These are phyloP conservation scores for Cephus sareptanus DNA, from an alignment of 2,888 invertebrate species.

Conservation along the genomic window DNA sequence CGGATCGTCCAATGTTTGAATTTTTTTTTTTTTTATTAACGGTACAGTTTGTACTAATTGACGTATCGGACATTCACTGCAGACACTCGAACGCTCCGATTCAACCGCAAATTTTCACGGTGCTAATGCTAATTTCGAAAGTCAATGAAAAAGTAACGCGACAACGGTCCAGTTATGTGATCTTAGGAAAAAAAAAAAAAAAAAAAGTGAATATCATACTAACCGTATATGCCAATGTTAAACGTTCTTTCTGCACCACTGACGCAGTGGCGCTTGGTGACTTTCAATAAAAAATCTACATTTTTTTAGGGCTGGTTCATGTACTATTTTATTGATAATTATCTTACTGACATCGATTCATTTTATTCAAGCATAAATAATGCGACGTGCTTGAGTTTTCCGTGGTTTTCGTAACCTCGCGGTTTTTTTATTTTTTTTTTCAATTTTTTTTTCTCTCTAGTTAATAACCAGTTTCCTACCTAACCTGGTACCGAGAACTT, in stretches of 20 bases:
- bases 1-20: slow-evolving; percentile 22
- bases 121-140: not conserved
- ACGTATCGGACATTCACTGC: not conserved
- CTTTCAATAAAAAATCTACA: not conserved
- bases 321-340: not conserved
- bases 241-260: not conserved
- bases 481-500: not conserved
- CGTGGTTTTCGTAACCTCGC: not conserved
- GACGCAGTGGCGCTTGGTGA: not conserved
- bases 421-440: not conserved
- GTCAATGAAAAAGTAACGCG: not conserved
- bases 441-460: not conserved
- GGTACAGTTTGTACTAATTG: slow-evolving; percentile 11
- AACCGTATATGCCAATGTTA: not conserved
- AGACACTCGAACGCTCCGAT: not conserved
- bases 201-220: not conserved
- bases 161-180: not conserved
- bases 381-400: not conserved
- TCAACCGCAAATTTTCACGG: not conserved
- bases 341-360: not conserved
- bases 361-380: not conserved
- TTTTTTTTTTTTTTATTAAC: slow-evolving; percentile 13
- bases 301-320: not conserved
- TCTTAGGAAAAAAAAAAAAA: not conserved
- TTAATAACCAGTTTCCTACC: not conserved